Evolutionary conservation across 2,888 invertebrate genomes (phyloP).

Genomic region (Zygothrica quintamaculata): DNA sequence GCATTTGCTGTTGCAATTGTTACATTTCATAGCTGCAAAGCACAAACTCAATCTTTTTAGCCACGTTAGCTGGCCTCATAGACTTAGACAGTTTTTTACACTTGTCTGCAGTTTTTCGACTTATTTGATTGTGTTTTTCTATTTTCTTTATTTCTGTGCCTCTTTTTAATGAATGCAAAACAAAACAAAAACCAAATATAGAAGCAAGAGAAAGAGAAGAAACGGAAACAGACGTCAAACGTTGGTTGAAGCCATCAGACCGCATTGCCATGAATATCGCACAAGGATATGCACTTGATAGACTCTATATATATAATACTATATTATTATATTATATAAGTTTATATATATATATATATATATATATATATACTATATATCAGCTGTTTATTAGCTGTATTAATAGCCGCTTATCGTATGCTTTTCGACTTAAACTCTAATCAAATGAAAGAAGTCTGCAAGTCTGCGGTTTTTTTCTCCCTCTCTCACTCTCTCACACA

Average conservation of each 20-base stretch:
- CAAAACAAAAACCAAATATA: slow-evolving; percentile 19
- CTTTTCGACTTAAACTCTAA: slow-evolving; percentile 18
- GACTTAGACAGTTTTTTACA: too few species aligned
- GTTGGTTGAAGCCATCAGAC: slow-evolving; percentile 34
- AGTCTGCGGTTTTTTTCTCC: slow-evolving; percentile 40
- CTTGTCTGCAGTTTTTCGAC: slow-evolving; percentile 20
- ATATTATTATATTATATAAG: background rate
- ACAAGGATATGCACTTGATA: background rate
- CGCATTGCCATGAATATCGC: slow-evolving; percentile 12
- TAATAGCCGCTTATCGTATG: slow-evolving; percentile 23
- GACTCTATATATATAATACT: background rate
- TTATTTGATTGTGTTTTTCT: slow-evolving; percentile 35
- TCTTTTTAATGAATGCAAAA: slow-evolving; percentile 39
- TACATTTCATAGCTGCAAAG: slow-evolving; percentile 25
- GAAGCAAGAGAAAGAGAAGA: slow-evolving; percentile 3
- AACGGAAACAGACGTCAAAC: slow-evolving; percentile 50
- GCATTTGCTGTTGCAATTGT: slow-evolving; percentile 64
- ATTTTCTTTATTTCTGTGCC: slow-evolving; percentile 64
- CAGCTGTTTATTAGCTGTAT: slow-evolving; percentile 38
- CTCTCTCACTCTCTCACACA: too few species aligned
- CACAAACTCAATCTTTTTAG: too few species aligned
- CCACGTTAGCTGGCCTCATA: too few species aligned
- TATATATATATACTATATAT: slow-evolving; percentile 5
- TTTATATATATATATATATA: background rate
- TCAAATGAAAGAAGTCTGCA: slow-evolving; percentile 29